Percentiles rank a stretch among this genome's conserved stretches.
Conservation (phyloP, 2,113 vertebrate species). For the Ploceus nigricollis region DNA sequence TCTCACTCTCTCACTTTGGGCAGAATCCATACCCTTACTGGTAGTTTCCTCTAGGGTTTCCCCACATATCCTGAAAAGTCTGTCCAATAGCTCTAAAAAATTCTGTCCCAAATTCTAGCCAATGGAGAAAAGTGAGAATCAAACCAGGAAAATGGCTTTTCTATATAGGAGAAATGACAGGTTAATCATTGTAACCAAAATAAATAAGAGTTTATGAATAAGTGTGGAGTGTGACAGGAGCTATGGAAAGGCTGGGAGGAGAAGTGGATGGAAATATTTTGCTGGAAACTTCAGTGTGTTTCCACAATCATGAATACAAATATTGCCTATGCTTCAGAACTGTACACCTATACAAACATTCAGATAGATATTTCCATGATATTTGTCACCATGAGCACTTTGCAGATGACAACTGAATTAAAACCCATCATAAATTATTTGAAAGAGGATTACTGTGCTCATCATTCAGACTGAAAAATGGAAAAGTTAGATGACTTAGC, state of each 20-base stretch:
- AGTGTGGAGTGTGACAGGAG: not conserved
- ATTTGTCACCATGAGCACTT: not conserved
- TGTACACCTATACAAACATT: not conserved
- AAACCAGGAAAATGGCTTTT: not conserved
- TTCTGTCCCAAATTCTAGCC: not conserved
- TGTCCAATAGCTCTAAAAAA: not conserved
- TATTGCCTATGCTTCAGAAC: not conserved
- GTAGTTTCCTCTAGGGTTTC: not conserved
- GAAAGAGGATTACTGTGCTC: not conserved
- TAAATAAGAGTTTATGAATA: not conserved
- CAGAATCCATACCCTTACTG: not conserved
- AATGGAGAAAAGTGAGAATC: not conserved
- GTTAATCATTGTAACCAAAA: not conserved
- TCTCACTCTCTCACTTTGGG: not conserved
- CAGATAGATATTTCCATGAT: not conserved
- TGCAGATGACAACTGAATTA: not conserved
- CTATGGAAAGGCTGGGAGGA: not conserved
- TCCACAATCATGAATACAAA: not conserved
- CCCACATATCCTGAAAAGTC: not conserved
- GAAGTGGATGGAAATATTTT: not conserved
- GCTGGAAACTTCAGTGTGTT: conserved; percentile 1
- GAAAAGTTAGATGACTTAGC: not conserved
- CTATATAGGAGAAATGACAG: not conserved
- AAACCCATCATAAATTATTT: not conserved
- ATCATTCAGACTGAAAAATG: not conserved